phyloP scores from a whole-genome alignment of 2,113 vertebrate genomes.

The Tupaia chinensis region DNA sequence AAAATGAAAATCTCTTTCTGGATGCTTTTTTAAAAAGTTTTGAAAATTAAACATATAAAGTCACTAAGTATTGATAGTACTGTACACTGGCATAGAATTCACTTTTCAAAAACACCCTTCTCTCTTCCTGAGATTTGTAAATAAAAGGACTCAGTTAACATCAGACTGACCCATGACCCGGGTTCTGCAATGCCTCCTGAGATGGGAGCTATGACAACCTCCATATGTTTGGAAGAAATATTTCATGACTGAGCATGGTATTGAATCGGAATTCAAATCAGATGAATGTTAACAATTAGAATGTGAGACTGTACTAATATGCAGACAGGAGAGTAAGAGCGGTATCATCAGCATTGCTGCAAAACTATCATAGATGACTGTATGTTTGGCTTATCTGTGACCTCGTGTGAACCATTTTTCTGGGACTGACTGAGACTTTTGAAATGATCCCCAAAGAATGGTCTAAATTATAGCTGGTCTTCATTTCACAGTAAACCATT shows the following conservation, averaged over 20 bases:
- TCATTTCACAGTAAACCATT: slow-evolving; percentile 43
- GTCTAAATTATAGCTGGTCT: not conserved
- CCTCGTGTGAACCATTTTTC: not conserved
- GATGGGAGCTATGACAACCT: not conserved
- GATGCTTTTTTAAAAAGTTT: not conserved
- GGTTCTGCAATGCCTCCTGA: not conserved
- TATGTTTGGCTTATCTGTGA: not conserved
- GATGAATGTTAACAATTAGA: not conserved
- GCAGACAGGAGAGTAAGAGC: not conserved
- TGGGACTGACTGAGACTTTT: not conserved
- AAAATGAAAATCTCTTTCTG: not conserved
- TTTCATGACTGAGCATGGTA: fast-evolving
- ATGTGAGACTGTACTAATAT: not conserved
- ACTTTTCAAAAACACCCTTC: not conserved
- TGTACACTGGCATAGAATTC: not conserved
- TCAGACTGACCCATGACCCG: fast-evolving
- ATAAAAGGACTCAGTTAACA: not conserved
- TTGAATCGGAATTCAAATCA: not conserved
- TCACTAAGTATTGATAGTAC: not conserved
- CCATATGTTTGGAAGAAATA: not conserved
- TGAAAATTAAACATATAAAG: not conserved
- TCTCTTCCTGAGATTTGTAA: not conserved
- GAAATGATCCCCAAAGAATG: not conserved
- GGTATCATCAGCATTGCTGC: not conserved
- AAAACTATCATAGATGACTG: not conserved